Percentiles rank a stretch among this genome's conserved stretches.
Conservation (phyloP, 2,888 invertebrate genomes). For the Marasmarcha lunaedactyla region DNA sequence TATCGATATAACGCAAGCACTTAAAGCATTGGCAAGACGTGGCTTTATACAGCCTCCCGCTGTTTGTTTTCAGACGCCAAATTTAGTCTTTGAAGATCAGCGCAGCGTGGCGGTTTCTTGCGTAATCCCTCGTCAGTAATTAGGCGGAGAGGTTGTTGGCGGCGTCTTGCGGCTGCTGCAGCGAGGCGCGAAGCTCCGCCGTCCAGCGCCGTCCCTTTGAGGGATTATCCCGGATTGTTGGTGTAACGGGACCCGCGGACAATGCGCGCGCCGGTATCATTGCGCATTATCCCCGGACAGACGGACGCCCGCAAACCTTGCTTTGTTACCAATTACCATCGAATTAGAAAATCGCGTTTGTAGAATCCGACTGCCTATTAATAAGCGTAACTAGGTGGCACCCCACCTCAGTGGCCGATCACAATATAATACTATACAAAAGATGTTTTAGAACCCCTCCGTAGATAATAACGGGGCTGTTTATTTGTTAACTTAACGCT, state of each 20-base stretch:
- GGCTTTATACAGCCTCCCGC: conserved; percentile 28
- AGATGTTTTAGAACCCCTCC: conserved; percentile 1
- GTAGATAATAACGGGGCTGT: background rate
- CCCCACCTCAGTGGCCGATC: conserved; percentile 27
- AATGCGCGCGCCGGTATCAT: conserved; percentile 50
- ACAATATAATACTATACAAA: conserved; percentile 7
- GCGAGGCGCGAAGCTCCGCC: conserved; percentile 60
- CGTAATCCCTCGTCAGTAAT: conserved; percentile 52
- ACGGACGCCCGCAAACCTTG: conserved; percentile 33
- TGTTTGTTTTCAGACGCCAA: conserved; percentile 49
- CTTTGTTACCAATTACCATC: conserved; percentile 59
- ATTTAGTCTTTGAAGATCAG: conserved; percentile 35
- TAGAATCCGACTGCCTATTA: conserved; percentile 34
- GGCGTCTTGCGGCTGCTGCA: conserved; percentile 46
- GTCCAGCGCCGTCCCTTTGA: conserved; percentile 54
- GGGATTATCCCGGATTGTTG: conserved; percentile 59
- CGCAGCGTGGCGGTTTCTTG: conserved; percentile 41
- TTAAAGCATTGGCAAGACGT: too few relatives aligned
- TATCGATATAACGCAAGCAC: background rate
- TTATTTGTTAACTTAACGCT: conserved; percentile 27
- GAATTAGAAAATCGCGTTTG: conserved; percentile 57
- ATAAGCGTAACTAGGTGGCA: conserved; percentile 65
- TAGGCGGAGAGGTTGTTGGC: conserved; percentile 48
- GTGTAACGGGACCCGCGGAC: conserved; percentile 42
- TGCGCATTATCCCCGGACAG: conserved; percentile 53